Percentiles rank a stretch among this genome's conserved stretches.
These are phyloP conservation scores for Sicus ferrugineus DNA, from an alignment of 2,888 invertebrate species.

Conservation along the genomic window DNA sequence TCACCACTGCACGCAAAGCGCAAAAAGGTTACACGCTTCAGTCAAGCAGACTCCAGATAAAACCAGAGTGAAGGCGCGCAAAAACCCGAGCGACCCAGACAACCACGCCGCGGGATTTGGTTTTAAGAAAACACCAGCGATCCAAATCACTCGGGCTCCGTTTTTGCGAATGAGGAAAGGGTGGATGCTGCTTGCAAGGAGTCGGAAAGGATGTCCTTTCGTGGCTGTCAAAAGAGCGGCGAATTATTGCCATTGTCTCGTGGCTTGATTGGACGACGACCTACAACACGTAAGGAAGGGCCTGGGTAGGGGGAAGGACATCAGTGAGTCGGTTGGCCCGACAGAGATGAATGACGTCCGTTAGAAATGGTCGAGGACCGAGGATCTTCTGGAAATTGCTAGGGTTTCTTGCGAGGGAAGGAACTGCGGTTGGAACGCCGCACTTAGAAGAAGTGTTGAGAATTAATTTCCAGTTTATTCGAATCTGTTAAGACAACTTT, in stretches of 20 bases:
- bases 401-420: background rate
- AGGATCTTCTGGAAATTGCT: background rate
- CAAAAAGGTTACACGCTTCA: slow-evolving; percentile 2
- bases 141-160: background rate
- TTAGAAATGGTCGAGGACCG: background rate
- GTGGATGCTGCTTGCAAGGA: background rate
- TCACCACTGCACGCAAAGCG: slow-evolving; percentile 8
- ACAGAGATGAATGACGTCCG: background rate
- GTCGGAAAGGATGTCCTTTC: slow-evolving; percentile 15
- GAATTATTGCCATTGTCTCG: slow-evolving; percentile 28
- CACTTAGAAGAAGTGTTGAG: background rate
- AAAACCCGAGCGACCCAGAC: background rate
- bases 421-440: background rate
- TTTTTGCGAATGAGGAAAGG: background rate
- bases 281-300: too few species aligned
- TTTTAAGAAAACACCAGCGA: slow-evolving; percentile 4
- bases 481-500: background rate
- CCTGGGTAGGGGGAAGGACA: background rate
- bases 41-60: slow-evolving; percentile 3
- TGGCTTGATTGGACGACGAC: background rate
- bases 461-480: slow-evolving; percentile 4
- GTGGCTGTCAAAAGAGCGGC: slow-evolving; percentile 28
- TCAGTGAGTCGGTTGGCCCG: background rate
- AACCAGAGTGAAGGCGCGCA: background rate
- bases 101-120: slow-evolving; percentile 11